These are phyloP conservation scores for Arctopsyche grandis DNA, from an alignment of 1,140 invertebrate genomes.

Conservation along the genomic window DNA sequence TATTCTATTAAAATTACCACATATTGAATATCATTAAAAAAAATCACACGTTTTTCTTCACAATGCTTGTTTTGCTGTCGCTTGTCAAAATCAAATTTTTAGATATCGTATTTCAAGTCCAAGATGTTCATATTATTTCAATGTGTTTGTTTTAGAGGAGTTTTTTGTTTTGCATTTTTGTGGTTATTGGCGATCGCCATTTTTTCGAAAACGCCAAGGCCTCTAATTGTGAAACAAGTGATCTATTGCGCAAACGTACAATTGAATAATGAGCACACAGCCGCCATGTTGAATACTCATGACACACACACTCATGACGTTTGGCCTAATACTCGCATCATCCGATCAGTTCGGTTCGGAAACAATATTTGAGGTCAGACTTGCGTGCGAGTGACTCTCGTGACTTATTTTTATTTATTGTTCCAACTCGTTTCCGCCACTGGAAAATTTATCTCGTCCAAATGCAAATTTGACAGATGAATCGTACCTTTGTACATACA, in stretches of 20 bases:
- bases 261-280: constrained; percentile 36
- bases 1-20: too few species aligned
- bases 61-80: too few species aligned
- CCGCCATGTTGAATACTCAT: neutral
- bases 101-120: too few species aligned
- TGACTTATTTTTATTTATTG: neutral
- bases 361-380: constrained; percentile 4
- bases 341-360: neutral
- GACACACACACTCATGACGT: neutral
- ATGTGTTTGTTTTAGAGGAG: neutral
- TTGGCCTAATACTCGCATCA: neutral
- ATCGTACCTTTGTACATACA: neutral
- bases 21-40: too few species aligned
- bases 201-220: constrained; percentile 29
- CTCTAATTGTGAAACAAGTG: constrained; percentile 38
- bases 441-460: neutral
- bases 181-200: neutral
- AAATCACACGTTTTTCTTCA: too few species aligned
- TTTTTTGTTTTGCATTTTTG: constrained; percentile 20
- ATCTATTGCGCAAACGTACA: constrained; percentile 39
- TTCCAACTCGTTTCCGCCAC: neutral
- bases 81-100: too few species aligned
- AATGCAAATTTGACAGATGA: neutral
- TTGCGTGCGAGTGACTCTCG: neutral
- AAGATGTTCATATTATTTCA: neutral